These are phyloP conservation scores for Tenualosa ilisha DNA, from an alignment of 2,797 vertebrate species.

Conservation along the genomic window DNA sequence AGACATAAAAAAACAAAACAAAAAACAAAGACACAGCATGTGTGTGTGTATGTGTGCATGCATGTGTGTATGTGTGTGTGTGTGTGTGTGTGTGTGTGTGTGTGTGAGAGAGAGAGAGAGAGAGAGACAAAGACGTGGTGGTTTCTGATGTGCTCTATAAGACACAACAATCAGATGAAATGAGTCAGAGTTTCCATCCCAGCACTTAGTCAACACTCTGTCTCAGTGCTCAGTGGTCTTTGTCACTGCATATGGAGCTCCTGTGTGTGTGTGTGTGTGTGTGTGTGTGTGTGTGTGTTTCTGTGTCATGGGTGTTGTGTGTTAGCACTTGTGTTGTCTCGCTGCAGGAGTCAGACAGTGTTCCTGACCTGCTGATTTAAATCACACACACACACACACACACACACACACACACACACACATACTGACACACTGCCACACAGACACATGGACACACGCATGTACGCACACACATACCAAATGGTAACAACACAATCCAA, in stretches of 20 bases:
- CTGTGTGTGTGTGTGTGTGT: background rate
- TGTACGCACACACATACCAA: too few species aligned
- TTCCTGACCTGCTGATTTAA: background rate
- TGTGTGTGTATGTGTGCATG: too few species aligned
- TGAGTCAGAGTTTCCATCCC: constrained; percentile 7
- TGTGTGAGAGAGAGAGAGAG: too few species aligned
- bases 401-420: background rate
- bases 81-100: too few species aligned
- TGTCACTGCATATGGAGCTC: background rate
- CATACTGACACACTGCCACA: background rate
- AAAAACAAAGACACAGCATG: too few species aligned
- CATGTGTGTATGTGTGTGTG: too few species aligned
- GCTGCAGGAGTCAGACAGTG: background rate
- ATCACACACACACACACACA: background rate
- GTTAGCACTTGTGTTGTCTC: background rate
- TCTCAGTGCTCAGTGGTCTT: background rate
- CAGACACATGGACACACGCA: too few species aligned
- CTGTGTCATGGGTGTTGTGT: background rate
- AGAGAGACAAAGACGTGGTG: background rate
- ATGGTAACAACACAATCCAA: too few species aligned
- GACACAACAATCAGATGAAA: background rate
- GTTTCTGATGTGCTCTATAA: background rate
- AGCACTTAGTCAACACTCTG: background rate
- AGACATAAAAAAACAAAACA: too few species aligned
- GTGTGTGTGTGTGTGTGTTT: constrained; percentile 4